Conservation (phyloP, 2,797 vertebrate species). For the Menidia menidia region DNA sequence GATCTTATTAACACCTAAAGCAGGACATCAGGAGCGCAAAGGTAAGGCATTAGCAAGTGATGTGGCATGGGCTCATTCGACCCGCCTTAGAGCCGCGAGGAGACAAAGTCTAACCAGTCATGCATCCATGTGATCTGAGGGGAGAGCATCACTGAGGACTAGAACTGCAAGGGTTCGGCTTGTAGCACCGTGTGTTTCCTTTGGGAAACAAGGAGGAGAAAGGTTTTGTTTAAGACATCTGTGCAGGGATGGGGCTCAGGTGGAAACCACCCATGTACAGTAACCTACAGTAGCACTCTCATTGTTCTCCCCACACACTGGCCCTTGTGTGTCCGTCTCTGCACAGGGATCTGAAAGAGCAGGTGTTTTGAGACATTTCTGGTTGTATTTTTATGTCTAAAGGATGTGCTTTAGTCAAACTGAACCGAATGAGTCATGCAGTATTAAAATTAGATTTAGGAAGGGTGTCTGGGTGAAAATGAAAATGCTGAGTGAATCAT, state of each 20-base stretch:
- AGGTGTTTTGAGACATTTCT: neutral
- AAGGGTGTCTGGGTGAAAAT: slow-evolving; percentile 48
- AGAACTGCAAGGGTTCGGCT: slow-evolving; percentile 39
- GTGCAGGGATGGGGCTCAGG: slow-evolving; percentile 51
- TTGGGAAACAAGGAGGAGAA: slow-evolving; percentile 18
- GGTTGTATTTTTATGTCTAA: slow-evolving; percentile 14
- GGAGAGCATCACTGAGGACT: slow-evolving; percentile 41
- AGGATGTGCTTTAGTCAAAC: slow-evolving; percentile 2
- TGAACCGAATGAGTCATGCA: slow-evolving; percentile 22
- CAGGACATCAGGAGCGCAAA: slow-evolving; percentile 59
- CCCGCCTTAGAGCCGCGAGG: slow-evolving; percentile 37
- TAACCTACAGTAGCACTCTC: slow-evolving; percentile 63
- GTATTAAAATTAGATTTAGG: slow-evolving; percentile 17
- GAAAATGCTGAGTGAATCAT: slow-evolving; percentile 61
- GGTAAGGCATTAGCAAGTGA: slow-evolving; percentile 51
- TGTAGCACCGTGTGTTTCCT: slow-evolving; percentile 12
- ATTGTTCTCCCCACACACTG: slow-evolving; percentile 78
- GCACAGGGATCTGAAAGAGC: slow-evolving; percentile 9
- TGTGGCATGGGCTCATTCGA: slow-evolving; percentile 41
- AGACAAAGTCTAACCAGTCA: slow-evolving; percentile 69
- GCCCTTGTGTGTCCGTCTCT: slow-evolving; percentile 56
- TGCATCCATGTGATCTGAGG: slow-evolving; percentile 39
- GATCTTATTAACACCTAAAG: slow-evolving; percentile 36
- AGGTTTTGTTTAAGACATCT: slow-evolving; percentile 45
- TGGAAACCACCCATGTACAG: slow-evolving; percentile 74